Evolutionary conservation across 1,140 invertebrate genomes (phyloP).

Genomic region (Parapsyche elsis): DNA sequence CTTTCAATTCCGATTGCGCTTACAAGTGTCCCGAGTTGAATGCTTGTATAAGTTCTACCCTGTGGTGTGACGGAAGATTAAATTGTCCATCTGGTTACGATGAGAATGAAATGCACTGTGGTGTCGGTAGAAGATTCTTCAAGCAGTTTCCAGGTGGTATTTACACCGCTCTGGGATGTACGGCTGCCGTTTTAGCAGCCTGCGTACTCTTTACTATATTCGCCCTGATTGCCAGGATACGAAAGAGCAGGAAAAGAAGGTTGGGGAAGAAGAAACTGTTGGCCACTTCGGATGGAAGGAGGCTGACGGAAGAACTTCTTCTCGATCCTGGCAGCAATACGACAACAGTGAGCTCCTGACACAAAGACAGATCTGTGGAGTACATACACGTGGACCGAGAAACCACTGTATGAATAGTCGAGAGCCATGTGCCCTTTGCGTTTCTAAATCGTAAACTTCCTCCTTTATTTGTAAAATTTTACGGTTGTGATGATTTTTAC

Average conservation of each 20-base stretch:
- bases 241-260: conserved; percentile 60
- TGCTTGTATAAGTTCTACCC: conserved; percentile 84
- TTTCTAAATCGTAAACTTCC: not conserved
- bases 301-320: conserved; percentile 69
- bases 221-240: conserved; percentile 61
- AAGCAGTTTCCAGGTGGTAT: conserved; percentile 64
- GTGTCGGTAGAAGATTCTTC: conserved; percentile 68
- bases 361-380: conserved; percentile 86
- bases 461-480: conserved; percentile 9
- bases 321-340: conserved; percentile 69
- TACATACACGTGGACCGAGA: conserved; percentile 90
- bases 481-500: conserved; percentile 7
- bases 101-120: conserved; percentile 79
- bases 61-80: conserved; percentile 88
- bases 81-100: conserved; percentile 89
- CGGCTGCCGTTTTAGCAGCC: conserved; percentile 67
- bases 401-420: conserved; percentile 80
- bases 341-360: conserved; percentile 77
- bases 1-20: conserved; percentile 70
- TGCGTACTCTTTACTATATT: conserved; percentile 69
- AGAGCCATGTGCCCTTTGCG: not conserved
- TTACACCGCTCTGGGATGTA: conserved; percentile 68
- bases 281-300: conserved; percentile 66
- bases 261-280: conserved; percentile 70
- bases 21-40: conserved; percentile 88